Base-by-base conservation (phyloP, 2,888 invertebrate species). In the Operophtera brumata region DNA sequence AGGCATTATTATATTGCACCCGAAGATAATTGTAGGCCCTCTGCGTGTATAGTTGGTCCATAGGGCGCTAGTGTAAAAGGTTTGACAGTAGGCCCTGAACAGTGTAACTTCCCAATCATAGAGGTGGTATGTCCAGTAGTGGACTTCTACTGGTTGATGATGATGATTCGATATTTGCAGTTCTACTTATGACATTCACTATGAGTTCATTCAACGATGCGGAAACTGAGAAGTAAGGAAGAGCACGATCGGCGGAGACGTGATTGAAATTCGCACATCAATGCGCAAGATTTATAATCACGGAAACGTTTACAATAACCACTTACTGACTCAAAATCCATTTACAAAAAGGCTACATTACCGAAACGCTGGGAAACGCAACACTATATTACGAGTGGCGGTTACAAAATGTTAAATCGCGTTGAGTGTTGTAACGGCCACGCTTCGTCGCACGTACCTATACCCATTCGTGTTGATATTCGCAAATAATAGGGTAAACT, bases 341-440 rank as follows among this genome's bases (percentile, higher is more conserved):
- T 64, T 50, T 52, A 59, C 28, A 25, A 30, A 32, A 8, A 34
- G 11, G 11, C 8, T 11, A 11, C n/a, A 20, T 6, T 55, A 62
- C 61, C 47, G 64, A 48, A 59, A 61, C 58, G 59, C 56, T 66
- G 59, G 56, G 65, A 69, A 71, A 67, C 66, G 57, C 54, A 54
- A 45, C 47, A 64, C 44, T 61, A 34, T 59, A 57, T 64, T 60
- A 54, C 51, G 42, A 54, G 39, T 10, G 40, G 32, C 35, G 56
- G 54, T 79, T 79, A 69, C 73, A 61, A 73, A 75, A 75, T 61
- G 49, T 69, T 64, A 64, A 67, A 77, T 73, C 78, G 78, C 78
- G 74, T 75, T 63, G 57, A 51, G 56, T 80, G 74, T 65, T 67
- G 80, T 63, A 75, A 79, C 56, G 32, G 66, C 46, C 64, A 69